These are phyloP conservation scores for Allophyes oxyacanthae DNA, from an alignment of 2,888 invertebrate species.

Conservation along the genomic window DNA sequence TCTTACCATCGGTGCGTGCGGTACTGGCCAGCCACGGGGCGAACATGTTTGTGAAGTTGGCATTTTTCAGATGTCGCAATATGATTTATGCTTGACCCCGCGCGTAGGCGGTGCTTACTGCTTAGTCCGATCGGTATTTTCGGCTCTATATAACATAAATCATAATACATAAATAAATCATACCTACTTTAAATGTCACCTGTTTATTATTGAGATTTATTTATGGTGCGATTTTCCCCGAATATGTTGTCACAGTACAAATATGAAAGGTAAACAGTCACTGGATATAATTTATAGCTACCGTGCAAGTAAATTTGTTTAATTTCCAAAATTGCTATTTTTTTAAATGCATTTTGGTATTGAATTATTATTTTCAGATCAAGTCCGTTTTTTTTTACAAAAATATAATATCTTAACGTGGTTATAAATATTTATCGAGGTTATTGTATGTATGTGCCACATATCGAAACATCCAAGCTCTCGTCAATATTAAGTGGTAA, in stretches of 20 bases:
- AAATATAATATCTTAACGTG: no score
- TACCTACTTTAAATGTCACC: slow-evolving; percentile 73
- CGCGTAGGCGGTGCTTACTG: slow-evolving; percentile 83
- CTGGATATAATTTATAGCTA: slow-evolving; percentile 38
- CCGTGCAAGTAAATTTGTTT: slow-evolving; percentile 34
- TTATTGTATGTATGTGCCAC: slow-evolving; percentile 2
- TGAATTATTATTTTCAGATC: no score
- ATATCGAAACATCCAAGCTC: slow-evolving; percentile 2
- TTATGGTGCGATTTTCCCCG: slow-evolving; percentile 65
- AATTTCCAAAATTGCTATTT: slow-evolving; percentile 8
- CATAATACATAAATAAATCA: slow-evolving; percentile 77
- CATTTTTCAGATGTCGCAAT: slow-evolving; percentile 89
- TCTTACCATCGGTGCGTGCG: slow-evolving; percentile 85
- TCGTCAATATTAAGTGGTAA: slow-evolving; percentile 13
- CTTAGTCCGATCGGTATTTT: slow-evolving; percentile 87
- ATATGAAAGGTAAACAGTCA: slow-evolving; percentile 49
- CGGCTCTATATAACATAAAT: slow-evolving; percentile 82
- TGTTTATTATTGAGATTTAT: slow-evolving; percentile 77
- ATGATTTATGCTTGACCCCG: slow-evolving; percentile 84
- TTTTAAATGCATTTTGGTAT: no score
- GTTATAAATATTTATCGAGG: no score
- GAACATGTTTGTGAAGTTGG: slow-evolving; percentile 88
- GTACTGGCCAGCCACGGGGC: slow-evolving; percentile 83
- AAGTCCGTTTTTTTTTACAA: no score
- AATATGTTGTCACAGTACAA: slow-evolving; percentile 59